Conservation (phyloP, 2,797 vertebrate genomes). For the Diplodus sargus region DNA sequence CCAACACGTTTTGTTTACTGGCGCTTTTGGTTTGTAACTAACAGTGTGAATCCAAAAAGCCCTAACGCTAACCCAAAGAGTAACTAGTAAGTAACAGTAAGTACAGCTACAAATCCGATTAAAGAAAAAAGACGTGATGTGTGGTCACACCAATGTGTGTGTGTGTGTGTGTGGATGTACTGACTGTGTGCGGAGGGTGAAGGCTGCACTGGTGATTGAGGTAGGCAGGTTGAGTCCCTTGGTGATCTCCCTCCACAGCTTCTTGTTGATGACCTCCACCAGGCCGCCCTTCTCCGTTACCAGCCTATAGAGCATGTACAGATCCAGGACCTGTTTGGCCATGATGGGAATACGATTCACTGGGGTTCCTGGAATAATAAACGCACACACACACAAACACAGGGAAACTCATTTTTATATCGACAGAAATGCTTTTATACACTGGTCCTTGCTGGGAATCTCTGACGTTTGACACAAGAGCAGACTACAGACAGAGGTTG, state of each 20-base stretch:
- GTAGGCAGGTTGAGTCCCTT: slow-evolving; percentile 98
- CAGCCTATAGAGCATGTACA: slow-evolving; percentile 96
- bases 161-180: slow-evolving; percentile 63
- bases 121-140: background rate
- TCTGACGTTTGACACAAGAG: background rate
- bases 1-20: background rate
- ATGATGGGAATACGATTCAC: slow-evolving; percentile 99
- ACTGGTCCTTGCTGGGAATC: background rate
- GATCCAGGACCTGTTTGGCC: slow-evolving; percentile 98
- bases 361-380: slow-evolving; percentile 88
- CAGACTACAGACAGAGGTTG: background rate
- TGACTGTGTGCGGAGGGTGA: slow-evolving; percentile 98
- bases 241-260: slow-evolving; percentile 98
- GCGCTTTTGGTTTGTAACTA: background rate
- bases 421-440: background rate
- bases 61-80: background rate
- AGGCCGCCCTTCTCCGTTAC: slow-evolving; percentile 98
- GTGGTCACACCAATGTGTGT: background rate
- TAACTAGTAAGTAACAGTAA: background rate
- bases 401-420: slow-evolving; percentile 19
- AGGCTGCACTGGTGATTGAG: slow-evolving; percentile 98
- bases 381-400: slow-evolving; percentile 11
- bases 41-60: slow-evolving; percentile 19
- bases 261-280: slow-evolving; percentile 99
- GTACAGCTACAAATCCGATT: background rate